Percentiles rank a stretch among this genome's conserved stretches.
These are phyloP conservation scores for Oligia fasciuncula DNA, from an alignment of 2,888 invertebrate genomes.

Conservation along the genomic window DNA sequence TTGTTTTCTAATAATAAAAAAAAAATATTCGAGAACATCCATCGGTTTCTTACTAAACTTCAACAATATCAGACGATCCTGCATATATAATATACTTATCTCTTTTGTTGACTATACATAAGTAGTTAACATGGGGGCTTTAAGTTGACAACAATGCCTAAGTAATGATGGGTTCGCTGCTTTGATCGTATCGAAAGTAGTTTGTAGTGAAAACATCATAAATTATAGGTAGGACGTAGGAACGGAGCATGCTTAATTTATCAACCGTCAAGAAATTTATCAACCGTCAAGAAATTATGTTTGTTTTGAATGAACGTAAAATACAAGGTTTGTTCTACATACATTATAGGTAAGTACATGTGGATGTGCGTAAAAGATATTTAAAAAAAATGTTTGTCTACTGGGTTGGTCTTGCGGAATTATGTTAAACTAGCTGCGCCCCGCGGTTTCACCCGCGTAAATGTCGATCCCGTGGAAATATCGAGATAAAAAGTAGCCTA, in stretches of 20 bases:
- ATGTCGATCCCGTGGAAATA: too few relatives aligned
- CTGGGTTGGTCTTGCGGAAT: neutral
- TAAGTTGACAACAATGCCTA: slow-evolving; percentile 17
- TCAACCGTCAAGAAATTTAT: slow-evolving; percentile 30
- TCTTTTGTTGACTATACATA: neutral
- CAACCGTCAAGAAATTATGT: slow-evolving; percentile 21
- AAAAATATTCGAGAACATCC: too few relatives aligned
- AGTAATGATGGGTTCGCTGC: slow-evolving; percentile 37
- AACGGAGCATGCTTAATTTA: slow-evolving; percentile 16
- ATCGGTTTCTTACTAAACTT: too few relatives aligned
- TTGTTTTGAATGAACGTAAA: slow-evolving; percentile 11
- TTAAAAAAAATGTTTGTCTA: neutral
- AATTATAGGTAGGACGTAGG: slow-evolving; percentile 28
- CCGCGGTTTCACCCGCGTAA: too few relatives aligned
- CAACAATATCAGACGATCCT: too few relatives aligned
- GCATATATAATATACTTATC: too few relatives aligned
- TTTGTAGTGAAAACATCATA: slow-evolving; percentile 41
- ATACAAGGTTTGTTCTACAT: slow-evolving; percentile 10
- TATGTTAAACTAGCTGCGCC: neutral
- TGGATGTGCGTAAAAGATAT: neutral
- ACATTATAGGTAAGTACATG: neutral
- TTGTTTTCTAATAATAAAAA: too few relatives aligned
- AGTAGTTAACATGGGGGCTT: neutral
- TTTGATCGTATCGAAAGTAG: slow-evolving; percentile 37
- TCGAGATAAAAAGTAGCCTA: too few relatives aligned